Conservation (phyloP, 2,888 invertebrate species). For the Charanyca ferruginea region DNA sequence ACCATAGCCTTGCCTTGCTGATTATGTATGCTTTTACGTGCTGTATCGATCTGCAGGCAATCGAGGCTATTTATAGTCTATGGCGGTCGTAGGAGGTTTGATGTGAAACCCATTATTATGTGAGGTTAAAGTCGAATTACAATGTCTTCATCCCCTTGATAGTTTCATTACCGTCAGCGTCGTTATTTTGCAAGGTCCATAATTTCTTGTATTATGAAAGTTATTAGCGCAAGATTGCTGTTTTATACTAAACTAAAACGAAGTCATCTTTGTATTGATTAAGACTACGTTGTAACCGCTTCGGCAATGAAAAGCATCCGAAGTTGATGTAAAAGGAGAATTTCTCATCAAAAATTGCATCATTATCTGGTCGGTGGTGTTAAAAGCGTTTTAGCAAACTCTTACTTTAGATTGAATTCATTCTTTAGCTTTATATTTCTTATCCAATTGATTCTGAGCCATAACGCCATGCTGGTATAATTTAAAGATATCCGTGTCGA, state of each 20-base stretch:
- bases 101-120: constrained; percentile 27
- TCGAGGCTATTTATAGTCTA: constrained; percentile 44
- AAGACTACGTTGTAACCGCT: constrained; percentile 6
- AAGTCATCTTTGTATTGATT: constrained; percentile 11
- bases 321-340: neutral
- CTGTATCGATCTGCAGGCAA: constrained; percentile 57
- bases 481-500: neutral
- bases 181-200: neutral
- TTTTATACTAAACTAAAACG: constrained; percentile 5
- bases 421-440: neutral
- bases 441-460: neutral
- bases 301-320: neutral
- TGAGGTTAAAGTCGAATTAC: constrained; percentile 12
- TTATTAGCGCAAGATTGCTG: neutral
- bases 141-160: constrained; percentile 3
- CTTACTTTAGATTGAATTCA: neutral
- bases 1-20: constrained; percentile 58
- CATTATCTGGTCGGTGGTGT: constrained; percentile 3
- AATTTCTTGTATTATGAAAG: neutral
- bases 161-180: neutral
- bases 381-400: neutral
- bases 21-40: constrained; percentile 55
- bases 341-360: constrained; percentile 9
- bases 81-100: constrained; percentile 29
- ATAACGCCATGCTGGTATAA: neutral